Percentiles rank a stretch among this genome's conserved stretches.
These are phyloP conservation scores for Leptothorax acervorum DNA, from an alignment of 2,888 invertebrate genomes.

Conservation along the genomic window DNA sequence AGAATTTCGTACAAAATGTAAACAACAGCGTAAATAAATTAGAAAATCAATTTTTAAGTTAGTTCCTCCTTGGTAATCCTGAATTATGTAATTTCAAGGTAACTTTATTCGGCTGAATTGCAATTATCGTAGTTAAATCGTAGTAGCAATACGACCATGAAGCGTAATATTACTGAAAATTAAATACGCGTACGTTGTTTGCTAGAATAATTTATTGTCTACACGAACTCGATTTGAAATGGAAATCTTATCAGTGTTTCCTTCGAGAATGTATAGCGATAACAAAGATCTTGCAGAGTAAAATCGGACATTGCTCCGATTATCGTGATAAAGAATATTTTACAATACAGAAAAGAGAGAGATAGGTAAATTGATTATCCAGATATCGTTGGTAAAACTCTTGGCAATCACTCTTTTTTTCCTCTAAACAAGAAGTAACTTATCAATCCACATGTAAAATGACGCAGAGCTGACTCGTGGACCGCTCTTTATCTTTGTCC, in stretches of 20 bases:
- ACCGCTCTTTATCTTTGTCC: background rate
- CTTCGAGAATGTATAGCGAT: background rate
- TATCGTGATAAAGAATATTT: slow-evolving; percentile 6
- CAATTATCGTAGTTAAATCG: background rate
- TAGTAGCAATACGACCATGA: background rate
- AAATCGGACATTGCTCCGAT: slow-evolving; percentile 11
- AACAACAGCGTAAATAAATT: background rate
- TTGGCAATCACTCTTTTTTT: background rate
- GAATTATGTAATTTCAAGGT: background rate
- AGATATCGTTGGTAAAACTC: background rate
- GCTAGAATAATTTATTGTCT: background rate
- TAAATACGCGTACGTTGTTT: background rate
- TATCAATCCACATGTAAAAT: background rate
- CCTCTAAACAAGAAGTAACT: background rate
- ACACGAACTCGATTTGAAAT: background rate
- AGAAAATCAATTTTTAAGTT: background rate
- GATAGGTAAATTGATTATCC: background rate
- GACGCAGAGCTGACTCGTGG: background rate
- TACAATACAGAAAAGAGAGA: background rate
- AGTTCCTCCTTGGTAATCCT: background rate
- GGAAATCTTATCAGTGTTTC: background rate
- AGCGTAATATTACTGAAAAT: background rate
- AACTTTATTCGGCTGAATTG: background rate
- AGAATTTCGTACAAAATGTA: background rate
- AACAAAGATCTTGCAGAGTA: slow-evolving; percentile 14